Conservation (phyloP, 2,888 invertebrate genomes). For the Cantharis flavilabris region DNA sequence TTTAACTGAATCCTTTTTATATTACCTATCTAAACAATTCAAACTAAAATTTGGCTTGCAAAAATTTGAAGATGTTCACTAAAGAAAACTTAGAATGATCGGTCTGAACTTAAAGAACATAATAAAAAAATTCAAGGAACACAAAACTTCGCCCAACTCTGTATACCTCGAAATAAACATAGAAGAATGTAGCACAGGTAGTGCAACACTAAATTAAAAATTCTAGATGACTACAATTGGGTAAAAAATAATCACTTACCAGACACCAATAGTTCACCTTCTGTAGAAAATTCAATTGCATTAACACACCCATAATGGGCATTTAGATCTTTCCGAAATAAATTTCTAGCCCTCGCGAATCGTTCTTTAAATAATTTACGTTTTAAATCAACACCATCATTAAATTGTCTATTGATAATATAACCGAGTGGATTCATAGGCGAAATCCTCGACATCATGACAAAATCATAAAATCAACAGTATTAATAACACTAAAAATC, state of each 20-base stretch:
- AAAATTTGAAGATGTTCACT: background rate
- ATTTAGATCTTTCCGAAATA: constrained; percentile 81
- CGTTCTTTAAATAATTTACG: constrained; percentile 65
- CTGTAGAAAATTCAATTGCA: constrained; percentile 91
- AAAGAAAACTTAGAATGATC: background rate
- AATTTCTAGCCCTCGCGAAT: constrained; percentile 70
- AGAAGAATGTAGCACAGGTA: background rate
- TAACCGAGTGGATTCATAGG: constrained; percentile 64
- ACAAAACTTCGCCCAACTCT: background rate
- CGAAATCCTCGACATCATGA: constrained; percentile 56
- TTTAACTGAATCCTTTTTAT: background rate
- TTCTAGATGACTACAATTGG: background rate
- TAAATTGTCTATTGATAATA: constrained; percentile 66
- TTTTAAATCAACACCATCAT: constrained; percentile 62
- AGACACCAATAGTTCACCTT: constrained; percentile 85
- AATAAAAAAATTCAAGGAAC: background rate
- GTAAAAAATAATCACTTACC: constrained; percentile 65
- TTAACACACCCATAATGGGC: constrained; percentile 96
- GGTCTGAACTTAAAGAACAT: background rate
- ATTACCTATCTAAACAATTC: background rate
- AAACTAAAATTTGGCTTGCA: background rate
- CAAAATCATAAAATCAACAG: constrained; percentile 11
- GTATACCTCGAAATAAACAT: background rate
- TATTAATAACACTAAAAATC: constrained; percentile 27
- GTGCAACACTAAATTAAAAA: background rate